Evolutionary conservation across 1,140 invertebrate genomes (phyloP).

Genomic region (Propsilocerus akamusi): DNA sequence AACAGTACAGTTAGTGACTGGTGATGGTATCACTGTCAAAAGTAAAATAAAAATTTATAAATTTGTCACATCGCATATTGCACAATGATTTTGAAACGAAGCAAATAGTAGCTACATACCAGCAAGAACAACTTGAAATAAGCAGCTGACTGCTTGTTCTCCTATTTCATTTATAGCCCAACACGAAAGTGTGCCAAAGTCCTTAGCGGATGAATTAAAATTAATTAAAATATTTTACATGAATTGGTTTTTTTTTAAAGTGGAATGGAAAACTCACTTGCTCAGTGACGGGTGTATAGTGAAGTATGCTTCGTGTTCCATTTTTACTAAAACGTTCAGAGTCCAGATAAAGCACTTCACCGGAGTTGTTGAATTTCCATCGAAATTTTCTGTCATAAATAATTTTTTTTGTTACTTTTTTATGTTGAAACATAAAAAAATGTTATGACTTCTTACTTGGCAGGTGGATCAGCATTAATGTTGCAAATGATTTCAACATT

Average conservation of each 20-base stretch:
- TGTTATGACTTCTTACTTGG: conserved; percentile 23
- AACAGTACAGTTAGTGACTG: not conserved
- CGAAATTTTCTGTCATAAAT: conserved; percentile 40
- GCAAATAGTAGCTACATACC: conserved; percentile 27
- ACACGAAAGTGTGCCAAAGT: conserved; percentile 61
- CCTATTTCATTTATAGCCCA: conserved; percentile 61
- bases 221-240: not conserved
- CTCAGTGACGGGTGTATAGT: conserved; percentile 50
- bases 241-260: not conserved
- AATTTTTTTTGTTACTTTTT: conserved; percentile 8
- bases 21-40: not conserved
- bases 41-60: not conserved
- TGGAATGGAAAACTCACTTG: conserved; percentile 17
- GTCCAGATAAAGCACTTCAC: conserved; percentile 59
- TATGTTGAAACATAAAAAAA: not conserved
- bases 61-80: not conserved
- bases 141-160: conserved; percentile 49
- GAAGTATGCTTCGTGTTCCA: conserved; percentile 43
- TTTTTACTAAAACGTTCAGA: conserved; percentile 48
- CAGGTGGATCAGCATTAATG: conserved; percentile 73
- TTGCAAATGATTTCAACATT: conserved; percentile 65
- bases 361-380: conserved; percentile 84
- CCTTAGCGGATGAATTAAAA: conserved; percentile 15
- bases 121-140: conserved; percentile 59
- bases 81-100: not conserved